Percentiles rank a stretch among this genome's conserved stretches.
Conservation (phyloP, 2,888 invertebrate genomes). For the Drosophila mercatorum region DNA sequence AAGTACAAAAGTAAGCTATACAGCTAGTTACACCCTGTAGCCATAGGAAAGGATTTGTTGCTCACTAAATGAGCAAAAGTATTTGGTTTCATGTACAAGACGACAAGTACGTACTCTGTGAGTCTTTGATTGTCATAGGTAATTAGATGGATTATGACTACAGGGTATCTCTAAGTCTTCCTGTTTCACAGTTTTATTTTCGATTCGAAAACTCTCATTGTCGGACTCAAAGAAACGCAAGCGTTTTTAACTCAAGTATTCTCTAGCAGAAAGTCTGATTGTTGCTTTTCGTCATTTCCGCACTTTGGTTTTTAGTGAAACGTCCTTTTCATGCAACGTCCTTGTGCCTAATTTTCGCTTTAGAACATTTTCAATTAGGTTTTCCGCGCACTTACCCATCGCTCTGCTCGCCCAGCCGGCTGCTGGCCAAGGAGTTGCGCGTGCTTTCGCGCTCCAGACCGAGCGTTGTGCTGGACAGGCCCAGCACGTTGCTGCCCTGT, state of each 20-base stretch:
- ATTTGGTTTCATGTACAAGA: no score
- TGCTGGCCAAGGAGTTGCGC: conserved; percentile 69
- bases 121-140: no score
- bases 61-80: no score
- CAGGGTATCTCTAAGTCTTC: neutral
- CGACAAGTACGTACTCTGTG: no score
- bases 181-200: neutral
- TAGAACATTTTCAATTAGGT: conserved; percentile 16
- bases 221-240: neutral
- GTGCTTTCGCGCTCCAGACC: conserved; percentile 68
- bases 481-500: conserved; percentile 48
- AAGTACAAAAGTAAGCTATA: conserved; percentile 22
- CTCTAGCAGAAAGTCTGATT: neutral
- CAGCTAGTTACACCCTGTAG: conserved; percentile 3
- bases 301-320: conserved; percentile 1
- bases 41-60: neutral
- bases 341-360: conserved; percentile 4
- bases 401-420: conserved; percentile 69
- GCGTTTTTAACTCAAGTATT: neutral
- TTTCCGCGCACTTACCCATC: conserved; percentile 59
- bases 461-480: conserved; percentile 58
- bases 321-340: conserved; percentile 2
- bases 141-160: no score
- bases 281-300: conserved; percentile 8
- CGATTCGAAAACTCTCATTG: neutral